Evolutionary conservation across 2,888 invertebrate genomes (phyloP), one percentile per base, ranked within the genome.

Genomic region (Agrotis clavis): DNA sequence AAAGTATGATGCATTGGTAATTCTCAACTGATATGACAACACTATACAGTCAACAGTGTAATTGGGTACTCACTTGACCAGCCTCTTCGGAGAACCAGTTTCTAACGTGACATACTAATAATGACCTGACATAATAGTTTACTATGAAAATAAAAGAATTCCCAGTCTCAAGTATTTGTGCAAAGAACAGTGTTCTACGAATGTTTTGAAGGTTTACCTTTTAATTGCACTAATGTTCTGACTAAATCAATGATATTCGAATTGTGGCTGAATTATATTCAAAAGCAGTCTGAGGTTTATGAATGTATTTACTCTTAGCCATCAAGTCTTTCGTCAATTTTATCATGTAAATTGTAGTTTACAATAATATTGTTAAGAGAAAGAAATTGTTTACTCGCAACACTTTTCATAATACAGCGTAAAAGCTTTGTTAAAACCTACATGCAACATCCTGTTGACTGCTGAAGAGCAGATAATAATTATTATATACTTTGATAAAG

Each of bases 101-200:
- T 21, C 9, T 7, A 61, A 65, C 80, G 67, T 82, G 67, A 78
- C 69, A 51, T 47, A 54, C 57, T 11, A 67, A 65, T 77, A 57
- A 67, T 73, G 51, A 67, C 61, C 53, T 50, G 53, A 56, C 56
- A 67, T 67, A 66, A 70, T 53, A 69, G 56, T 73, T 74, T 54
- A 9, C 74, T 4, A 41, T 68, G 60, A 30, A 79, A 70, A 68
- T 72, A 79, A 61, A 74, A 81, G 81, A 64, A 81, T 81, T 35
- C 50, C 81, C 67, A 19, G n/a, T 50, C 35, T 48, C 13, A 66
- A 70, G 61, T 64, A 30, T 62, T 67, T 66, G 45, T 45, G 30
- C 47, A 61, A 82, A 57, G 56, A 71, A 65, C 45, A 13, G 1
- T 4, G 13, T 82, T 82, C 63, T 59, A 25, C 25, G 62, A 77